phyloP scores from a whole-genome alignment of 2,797 vertebrate species.

The Amblyraja radiata region DNA sequence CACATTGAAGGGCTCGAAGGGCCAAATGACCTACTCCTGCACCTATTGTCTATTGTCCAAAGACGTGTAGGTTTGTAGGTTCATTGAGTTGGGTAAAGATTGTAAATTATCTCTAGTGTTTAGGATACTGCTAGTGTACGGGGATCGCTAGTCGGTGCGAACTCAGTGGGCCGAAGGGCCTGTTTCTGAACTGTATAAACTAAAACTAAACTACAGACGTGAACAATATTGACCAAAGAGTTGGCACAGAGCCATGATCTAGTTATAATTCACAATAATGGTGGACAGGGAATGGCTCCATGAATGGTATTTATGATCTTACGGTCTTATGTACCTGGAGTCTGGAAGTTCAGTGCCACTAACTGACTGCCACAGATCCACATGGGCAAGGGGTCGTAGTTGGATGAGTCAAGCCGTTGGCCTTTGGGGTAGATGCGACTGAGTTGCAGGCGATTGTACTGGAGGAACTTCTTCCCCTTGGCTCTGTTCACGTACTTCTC shows the following conservation, averaged over 20 bases:
- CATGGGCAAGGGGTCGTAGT: conserved; percentile 96
- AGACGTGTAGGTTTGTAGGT: too few relatives aligned
- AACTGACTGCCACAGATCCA: conserved; percentile 97
- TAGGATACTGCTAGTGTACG: too few relatives aligned
- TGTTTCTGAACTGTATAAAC: too few relatives aligned
- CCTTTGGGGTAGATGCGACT: conserved; percentile 96
- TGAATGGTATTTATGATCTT: background rate
- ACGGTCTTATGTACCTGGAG: conserved; percentile 67
- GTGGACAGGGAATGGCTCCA: background rate
- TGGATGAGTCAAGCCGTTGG: conserved; percentile 93
- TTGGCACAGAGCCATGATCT: background rate
- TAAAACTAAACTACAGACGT: background rate
- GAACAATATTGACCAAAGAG: background rate
- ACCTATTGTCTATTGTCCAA: too few relatives aligned
- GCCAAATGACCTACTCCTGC: too few relatives aligned
- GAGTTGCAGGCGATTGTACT: conserved; percentile 94
- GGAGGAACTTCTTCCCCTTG: conserved; percentile 94
- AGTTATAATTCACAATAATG: background rate
- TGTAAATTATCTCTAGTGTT: too few relatives aligned
- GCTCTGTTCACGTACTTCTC: conserved; percentile 93
- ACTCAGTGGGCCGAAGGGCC: too few relatives aligned
- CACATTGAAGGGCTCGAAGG: too few relatives aligned
- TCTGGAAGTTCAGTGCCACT: conserved; percentile 97
- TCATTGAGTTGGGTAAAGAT: too few relatives aligned
- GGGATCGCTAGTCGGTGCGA: too few relatives aligned